Evolutionary conservation across 2,888 invertebrate species (phyloP).

Genomic region (Synanthedon vespiformis): DNA sequence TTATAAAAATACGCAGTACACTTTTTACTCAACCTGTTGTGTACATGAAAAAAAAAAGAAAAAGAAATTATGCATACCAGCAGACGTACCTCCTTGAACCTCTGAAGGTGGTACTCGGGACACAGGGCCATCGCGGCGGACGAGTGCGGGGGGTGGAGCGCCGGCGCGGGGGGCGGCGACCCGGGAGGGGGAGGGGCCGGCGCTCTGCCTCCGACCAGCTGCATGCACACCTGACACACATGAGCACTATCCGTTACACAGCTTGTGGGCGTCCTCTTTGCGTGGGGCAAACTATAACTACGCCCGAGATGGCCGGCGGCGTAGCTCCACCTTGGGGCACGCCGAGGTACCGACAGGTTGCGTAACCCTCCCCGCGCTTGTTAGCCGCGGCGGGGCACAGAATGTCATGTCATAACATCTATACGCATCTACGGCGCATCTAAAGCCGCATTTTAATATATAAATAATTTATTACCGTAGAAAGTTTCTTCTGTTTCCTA

Average conservation of each 20-base stretch:
- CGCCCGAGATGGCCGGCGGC: background rate
- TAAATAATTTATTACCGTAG: slow-evolving; percentile 28
- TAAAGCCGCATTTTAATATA: no score
- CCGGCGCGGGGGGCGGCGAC: slow-evolving; percentile 35
- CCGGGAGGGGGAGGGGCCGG: slow-evolving; percentile 33
- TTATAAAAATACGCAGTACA: no score
- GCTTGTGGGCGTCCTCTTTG: no score
- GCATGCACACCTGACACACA: slow-evolving; percentile 48
- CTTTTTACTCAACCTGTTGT: no score
- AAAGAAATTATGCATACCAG: no score
- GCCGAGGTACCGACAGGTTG: no score
- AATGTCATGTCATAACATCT: no score
- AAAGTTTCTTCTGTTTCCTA: slow-evolving; percentile 53
- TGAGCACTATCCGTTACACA: background rate
- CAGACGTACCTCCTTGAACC: slow-evolving; percentile 44
- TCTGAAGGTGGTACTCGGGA: slow-evolving; percentile 52
- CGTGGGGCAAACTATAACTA: background rate
- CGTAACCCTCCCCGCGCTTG: no score
- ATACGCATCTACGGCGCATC: no score
- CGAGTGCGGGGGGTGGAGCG: slow-evolving; percentile 29
- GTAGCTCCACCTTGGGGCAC: no score
- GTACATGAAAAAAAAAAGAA: no score
- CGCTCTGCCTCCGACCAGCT: slow-evolving; percentile 43
- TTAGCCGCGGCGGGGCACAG: no score
- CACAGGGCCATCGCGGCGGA: slow-evolving; percentile 39